Base-by-base conservation (phyloP, 1,140 invertebrate genomes). In the Eciton burchellii region DNA sequence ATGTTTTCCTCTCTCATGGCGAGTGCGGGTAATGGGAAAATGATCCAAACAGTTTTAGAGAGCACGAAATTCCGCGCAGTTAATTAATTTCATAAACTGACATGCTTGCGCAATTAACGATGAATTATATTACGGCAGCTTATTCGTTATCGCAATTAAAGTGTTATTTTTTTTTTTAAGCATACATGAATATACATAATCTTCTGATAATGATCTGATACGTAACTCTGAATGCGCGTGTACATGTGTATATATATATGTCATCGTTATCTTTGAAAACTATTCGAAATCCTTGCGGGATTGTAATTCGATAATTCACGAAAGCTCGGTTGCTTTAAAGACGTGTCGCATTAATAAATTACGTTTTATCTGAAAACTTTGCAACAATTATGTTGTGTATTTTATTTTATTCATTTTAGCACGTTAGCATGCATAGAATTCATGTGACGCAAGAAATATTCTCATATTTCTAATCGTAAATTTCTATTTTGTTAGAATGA, bases 151-250 rank as follows among this genome's bases (percentile, higher is more conserved):
- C 52, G n/a, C 26, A 14, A 70, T 1, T 70, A n/a, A 52, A 70
- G 54, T 54, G n/a, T n/a, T 54, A 54, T 70, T 70, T 16, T 54
- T 47, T 14, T 54, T 70, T 54, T n/a, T n/a, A n/a, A 70, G 54
- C 12, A 41, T 35, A 70, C 14, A 54, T 54, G 21, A 12, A 47
- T 14, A 35, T 54, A 70, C 54, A 12, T 70, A n/a, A 70, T 70
- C 35, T 35, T 4, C 24, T 59, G 1, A 59, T 24, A 26, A 19
- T 21, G 35, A 35, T 29, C n/a, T 52, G 8, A 35, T 6, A 14
- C 49, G 5, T n/a, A 1, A 9, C 52, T 19, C 19, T 54, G 8
- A 19, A 19, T 3, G 52, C n/a, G 47, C 11, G 47, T 49, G 19
- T 21, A 19, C 8, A 6, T 19, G 47, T 49, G 19, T 21, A 19